These are phyloP conservation scores for Drosophila nigritarsus DNA, from an alignment of 2,888 invertebrate genomes.

Conservation along the genomic window DNA sequence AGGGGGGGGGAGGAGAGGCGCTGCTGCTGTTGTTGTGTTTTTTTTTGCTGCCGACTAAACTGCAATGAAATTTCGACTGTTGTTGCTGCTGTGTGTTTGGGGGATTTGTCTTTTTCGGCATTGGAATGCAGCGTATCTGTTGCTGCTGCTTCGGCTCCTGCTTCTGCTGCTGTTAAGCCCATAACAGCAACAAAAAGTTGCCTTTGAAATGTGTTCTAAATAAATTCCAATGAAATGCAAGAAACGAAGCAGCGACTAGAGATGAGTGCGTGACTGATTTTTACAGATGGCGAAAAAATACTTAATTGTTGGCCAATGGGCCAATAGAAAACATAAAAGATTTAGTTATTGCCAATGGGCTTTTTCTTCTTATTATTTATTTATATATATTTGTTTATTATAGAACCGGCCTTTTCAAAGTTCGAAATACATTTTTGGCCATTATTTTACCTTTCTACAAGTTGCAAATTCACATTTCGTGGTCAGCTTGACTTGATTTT, in stretches of 20 bases:
- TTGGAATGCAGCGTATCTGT: conserved; percentile 76
- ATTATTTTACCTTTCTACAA: background rate
- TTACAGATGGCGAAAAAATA: background rate
- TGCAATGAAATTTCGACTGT: conserved; percentile 73
- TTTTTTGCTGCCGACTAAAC: conserved; percentile 46
- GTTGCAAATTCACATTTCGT: background rate
- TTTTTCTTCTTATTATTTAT: background rate
- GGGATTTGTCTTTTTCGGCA: conserved; percentile 78
- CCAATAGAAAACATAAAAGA: background rate
- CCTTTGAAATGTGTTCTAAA: conserved; percentile 82
- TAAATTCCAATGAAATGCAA: conserved; percentile 82
- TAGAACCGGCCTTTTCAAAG: background rate
- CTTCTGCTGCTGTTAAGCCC: conserved; percentile 49
- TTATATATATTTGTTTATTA: background rate
- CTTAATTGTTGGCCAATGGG: background rate
- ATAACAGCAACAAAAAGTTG: conserved; percentile 46
- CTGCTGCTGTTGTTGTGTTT: background rate
- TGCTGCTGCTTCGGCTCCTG: conserved; percentile 27
- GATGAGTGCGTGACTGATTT: conserved; percentile 23
- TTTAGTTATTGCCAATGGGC: background rate
- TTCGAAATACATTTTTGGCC: background rate
- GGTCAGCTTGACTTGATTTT: background rate
- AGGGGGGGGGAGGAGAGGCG: background rate
- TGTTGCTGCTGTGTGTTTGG: conserved; percentile 41
- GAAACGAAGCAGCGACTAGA: conserved; percentile 36